Conservation (phyloP, 2,113 vertebrate species). For the Deroptyus accipitrinus region DNA sequence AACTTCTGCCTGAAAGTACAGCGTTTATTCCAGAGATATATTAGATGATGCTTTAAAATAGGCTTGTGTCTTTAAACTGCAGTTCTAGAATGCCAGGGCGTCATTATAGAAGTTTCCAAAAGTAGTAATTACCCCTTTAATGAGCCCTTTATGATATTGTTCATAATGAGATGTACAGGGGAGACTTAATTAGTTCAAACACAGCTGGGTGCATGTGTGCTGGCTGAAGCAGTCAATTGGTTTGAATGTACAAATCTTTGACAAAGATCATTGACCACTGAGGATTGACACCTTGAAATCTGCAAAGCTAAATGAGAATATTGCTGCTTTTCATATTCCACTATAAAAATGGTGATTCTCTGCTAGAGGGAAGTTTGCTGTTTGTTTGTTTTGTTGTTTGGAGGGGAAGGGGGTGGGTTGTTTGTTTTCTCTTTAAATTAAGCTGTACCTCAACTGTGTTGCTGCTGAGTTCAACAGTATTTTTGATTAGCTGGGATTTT, state of each 20-base stretch:
- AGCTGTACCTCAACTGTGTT: background rate
- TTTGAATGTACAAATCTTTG: background rate
- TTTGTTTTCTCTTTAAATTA: background rate
- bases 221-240: background rate
- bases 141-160: background rate
- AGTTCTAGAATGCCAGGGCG: background rate
- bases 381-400: background rate
- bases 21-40: background rate
- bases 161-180: background rate
- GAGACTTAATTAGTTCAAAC: background rate
- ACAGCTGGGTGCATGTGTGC: background rate
- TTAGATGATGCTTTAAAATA: background rate
- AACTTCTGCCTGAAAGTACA: background rate
- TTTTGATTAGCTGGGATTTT: background rate
- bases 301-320: background rate
- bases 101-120: constrained; percentile 1
- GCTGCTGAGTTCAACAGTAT: background rate
- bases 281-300: background rate
- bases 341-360: background rate
- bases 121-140: background rate
- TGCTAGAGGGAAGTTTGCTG: background rate
- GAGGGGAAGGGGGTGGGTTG: background rate
- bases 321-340: background rate
- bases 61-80: background rate
- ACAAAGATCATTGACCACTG: background rate